Evolutionary conservation across 2,888 invertebrate genomes (phyloP).

Genomic region (Drosophila colorata): DNA sequence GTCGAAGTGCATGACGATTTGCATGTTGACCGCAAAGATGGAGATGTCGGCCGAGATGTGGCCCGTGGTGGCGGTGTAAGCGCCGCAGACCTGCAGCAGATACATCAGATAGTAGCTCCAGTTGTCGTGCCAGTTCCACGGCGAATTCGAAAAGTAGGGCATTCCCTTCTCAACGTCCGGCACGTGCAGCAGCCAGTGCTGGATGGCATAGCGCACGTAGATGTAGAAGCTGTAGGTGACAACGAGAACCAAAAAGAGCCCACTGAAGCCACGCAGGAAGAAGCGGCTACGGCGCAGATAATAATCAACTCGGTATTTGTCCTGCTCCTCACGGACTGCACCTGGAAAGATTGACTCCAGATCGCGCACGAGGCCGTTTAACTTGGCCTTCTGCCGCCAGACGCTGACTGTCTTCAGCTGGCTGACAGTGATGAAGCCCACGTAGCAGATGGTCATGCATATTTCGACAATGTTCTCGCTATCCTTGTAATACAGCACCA

Average conservation of each 20-base stretch:
- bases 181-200: conserved; percentile 31
- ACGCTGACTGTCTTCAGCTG: conserved; percentile 43
- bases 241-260: conserved; percentile 11
- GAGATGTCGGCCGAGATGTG: conserved; percentile 73
- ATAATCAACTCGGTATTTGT: conserved; percentile 20
- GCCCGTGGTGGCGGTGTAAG: conserved; percentile 55
- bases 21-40: conserved; percentile 65
- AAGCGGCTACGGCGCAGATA: conserved; percentile 29
- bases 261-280: conserved; percentile 31
- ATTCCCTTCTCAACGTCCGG: conserved; percentile 21
- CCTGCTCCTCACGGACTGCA: conserved; percentile 15
- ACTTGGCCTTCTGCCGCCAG: conserved; percentile 16
- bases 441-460: conserved; percentile 43
- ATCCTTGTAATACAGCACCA: conserved; percentile 22
- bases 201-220: conserved; percentile 28
- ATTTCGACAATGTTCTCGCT: conserved; percentile 34
- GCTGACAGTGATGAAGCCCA: conserved; percentile 35
- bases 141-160: conserved; percentile 44
- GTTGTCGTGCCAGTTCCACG: conserved; percentile 54
- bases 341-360: conserved; percentile 49
- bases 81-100: conserved; percentile 51
- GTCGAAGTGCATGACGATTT: conserved; percentile 78
- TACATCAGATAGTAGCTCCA: conserved; percentile 62
- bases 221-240: conserved; percentile 29
- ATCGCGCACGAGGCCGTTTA: conserved; percentile 35